phyloP scores from a whole-genome alignment of 1,140 invertebrate genomes.

The Muscidifurax raptorellus region DNA sequence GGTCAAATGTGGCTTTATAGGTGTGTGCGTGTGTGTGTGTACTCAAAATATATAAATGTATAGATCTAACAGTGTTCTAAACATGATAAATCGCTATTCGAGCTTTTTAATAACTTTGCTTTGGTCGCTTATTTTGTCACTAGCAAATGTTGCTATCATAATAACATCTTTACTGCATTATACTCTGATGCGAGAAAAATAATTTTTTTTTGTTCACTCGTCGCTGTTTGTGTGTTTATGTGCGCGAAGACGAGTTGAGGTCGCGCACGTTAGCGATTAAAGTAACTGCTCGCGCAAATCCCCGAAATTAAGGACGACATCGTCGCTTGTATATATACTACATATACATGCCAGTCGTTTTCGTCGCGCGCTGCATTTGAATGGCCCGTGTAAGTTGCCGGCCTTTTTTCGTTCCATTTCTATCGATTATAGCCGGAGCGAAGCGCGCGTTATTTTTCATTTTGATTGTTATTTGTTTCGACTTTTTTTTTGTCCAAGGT shows the following conservation, averaged over 20 bases:
- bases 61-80: neutral
- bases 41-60: neutral
- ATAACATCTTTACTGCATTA: neutral
- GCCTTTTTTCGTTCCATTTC: neutral
- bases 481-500: neutral
- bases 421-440: neutral
- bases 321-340: too few relatives aligned
- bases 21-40: too few relatives aligned
- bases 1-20: too few relatives aligned
- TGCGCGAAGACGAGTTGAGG: too few relatives aligned
- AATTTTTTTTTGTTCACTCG: too few relatives aligned
- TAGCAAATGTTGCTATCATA: neutral
- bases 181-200: too few relatives aligned
- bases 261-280: neutral
- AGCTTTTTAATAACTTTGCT: neutral
- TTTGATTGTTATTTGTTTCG: neutral
- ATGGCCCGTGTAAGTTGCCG: neutral
- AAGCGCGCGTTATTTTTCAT: neutral
- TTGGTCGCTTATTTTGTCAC: neutral
- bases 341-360: neutral
- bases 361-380: neutral
- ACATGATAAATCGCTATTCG: neutral
- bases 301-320: too few relatives aligned
- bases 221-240: too few relatives aligned
- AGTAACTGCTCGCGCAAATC: too few relatives aligned